These are phyloP conservation scores for Cepphus grylle DNA, from an alignment of 2,113 vertebrate genomes.

Conservation along the genomic window DNA sequence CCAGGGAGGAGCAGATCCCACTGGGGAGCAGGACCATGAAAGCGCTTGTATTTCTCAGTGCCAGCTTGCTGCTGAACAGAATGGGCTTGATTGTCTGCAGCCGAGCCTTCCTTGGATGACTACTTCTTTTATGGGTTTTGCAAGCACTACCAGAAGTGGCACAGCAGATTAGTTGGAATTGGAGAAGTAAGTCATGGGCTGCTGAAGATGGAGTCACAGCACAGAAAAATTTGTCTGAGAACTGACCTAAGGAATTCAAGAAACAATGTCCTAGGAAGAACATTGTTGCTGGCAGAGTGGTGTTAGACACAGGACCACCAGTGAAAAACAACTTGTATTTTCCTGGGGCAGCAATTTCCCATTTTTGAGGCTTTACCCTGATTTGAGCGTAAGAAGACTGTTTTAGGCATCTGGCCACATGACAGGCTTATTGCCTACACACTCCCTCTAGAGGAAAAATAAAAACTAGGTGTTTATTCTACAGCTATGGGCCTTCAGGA, in stretches of 20 bases:
- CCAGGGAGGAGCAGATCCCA: background rate
- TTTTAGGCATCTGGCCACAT: background rate
- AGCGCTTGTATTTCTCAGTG: background rate
- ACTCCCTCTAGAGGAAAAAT: background rate
- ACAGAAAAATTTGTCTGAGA: background rate
- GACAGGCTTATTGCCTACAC: background rate
- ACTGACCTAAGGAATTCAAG: background rate
- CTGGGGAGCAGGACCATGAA: background rate
- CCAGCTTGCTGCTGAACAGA: background rate
- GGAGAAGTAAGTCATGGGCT: background rate
- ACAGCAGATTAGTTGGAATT: background rate
- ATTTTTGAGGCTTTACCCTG: background rate
- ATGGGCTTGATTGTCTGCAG: background rate
- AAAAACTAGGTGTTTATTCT: background rate
- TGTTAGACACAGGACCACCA: background rate
- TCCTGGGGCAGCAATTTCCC: background rate
- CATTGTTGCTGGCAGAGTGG: background rate
- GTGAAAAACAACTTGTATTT: background rate
- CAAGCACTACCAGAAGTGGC: background rate
- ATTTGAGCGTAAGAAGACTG: background rate
- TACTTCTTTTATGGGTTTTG: background rate
- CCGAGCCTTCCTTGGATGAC: background rate
- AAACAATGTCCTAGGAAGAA: background rate
- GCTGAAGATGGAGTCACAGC: background rate
- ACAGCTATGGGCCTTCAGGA: background rate